Percentiles rank a stretch among this genome's conserved stretches.
These are phyloP conservation scores for Seriola dumerili DNA, from an alignment of 2,113 vertebrate species.

Conservation along the genomic window DNA sequence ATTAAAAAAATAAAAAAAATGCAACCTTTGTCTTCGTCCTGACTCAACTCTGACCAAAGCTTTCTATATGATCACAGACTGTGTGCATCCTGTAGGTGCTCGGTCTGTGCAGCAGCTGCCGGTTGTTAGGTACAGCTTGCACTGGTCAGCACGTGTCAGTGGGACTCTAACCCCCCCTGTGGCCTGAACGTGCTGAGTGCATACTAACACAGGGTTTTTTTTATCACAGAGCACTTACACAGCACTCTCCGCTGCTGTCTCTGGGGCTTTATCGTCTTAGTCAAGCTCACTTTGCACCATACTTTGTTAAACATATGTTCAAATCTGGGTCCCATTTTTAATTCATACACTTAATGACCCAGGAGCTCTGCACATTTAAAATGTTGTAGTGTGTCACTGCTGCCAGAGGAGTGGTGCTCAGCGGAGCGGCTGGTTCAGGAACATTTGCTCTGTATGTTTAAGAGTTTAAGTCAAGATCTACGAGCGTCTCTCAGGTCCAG, in stretches of 20 bases:
- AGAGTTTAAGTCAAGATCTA: background rate
- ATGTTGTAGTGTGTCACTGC: background rate
- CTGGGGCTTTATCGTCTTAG: background rate
- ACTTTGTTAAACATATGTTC: slow-evolving; percentile 37
- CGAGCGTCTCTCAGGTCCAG: slow-evolving; percentile 9
- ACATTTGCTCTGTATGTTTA: slow-evolving; percentile 21
- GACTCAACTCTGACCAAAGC: background rate
- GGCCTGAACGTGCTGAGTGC: background rate
- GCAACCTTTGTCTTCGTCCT: background rate
- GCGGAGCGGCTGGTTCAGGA: background rate
- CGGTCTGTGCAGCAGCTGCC: background rate
- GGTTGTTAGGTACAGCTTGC: slow-evolving; percentile 5
- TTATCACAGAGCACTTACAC: background rate
- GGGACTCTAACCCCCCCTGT: background rate
- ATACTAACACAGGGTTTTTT: background rate
- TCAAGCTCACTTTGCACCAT: slow-evolving; percentile 30
- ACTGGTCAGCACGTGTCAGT: slow-evolving; percentile 38
- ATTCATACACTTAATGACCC: slow-evolving; percentile 16
- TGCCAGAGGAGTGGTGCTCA: background rate
- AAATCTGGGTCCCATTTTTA: slow-evolving; percentile 9
- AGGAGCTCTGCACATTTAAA: background rate
- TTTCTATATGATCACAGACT: background rate
- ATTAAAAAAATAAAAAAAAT: too few relatives aligned
- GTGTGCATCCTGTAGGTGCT: background rate
- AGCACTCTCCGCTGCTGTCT: background rate